Percentiles rank a stretch among this genome's conserved stretches.
These are phyloP conservation scores for Gnathonemus longibarbis DNA, from an alignment of 2,113 vertebrate genomes.

Conservation along the genomic window DNA sequence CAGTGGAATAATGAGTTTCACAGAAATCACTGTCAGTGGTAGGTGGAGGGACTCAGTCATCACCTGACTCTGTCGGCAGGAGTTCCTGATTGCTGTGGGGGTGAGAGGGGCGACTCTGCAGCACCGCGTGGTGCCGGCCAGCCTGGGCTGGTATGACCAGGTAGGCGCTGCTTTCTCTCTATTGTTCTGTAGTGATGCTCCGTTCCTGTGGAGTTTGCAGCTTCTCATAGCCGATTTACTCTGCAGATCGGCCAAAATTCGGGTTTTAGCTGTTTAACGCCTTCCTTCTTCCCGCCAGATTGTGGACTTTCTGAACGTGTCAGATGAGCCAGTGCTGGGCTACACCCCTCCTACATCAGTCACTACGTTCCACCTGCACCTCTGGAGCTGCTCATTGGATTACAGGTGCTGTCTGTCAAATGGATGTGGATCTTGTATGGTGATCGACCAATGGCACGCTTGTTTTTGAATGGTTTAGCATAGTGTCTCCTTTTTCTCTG, in stretches of 20 bases:
- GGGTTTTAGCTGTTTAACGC: background rate
- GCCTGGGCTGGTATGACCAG: slow-evolving; percentile 93
- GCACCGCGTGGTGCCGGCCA: slow-evolving; percentile 76
- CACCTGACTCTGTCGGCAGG: slow-evolving; percentile 54
- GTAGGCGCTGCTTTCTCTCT: slow-evolving; percentile 44
- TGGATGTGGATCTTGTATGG: background rate
- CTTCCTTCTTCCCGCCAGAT: slow-evolving; percentile 66
- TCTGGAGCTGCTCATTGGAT: slow-evolving; percentile 94
- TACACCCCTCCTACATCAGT: slow-evolving; percentile 85
- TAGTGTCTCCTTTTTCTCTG: slow-evolving; percentile 9
- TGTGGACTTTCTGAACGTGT: slow-evolving; percentile 89
- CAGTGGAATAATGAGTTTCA: background rate
- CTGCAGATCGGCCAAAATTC: background rate
- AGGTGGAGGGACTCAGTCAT: background rate
- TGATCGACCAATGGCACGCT: background rate
- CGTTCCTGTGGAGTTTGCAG: background rate
- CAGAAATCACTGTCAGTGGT: background rate
- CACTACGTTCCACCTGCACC: slow-evolving; percentile 87
- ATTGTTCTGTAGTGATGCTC: background rate
- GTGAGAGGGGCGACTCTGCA: slow-evolving; percentile 85
- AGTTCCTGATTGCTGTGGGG: slow-evolving; percentile 85
- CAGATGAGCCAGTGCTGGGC: slow-evolving; percentile 91
- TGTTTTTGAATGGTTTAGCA: background rate
- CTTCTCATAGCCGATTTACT: background rate
- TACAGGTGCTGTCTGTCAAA: slow-evolving; percentile 68